Evolutionary conservation across 2,797 vertebrate genomes (phyloP).

Genomic region (Acanthurus lineatus): DNA sequence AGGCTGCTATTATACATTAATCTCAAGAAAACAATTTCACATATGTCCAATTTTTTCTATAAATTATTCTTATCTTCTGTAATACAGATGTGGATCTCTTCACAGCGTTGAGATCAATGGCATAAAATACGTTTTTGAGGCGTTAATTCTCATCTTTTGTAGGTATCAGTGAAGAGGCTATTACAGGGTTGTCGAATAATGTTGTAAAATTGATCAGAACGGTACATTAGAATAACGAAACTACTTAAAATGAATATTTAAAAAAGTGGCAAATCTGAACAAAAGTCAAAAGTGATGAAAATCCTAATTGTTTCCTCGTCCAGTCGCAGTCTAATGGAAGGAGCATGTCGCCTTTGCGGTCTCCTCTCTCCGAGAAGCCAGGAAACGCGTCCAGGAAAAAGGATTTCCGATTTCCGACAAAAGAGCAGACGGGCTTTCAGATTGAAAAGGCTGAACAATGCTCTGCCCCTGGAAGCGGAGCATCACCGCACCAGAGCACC

Average conservation of each 20-base stretch:
- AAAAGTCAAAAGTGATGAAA: slow-evolving; percentile 22
- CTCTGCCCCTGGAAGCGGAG: slow-evolving; percentile 50
- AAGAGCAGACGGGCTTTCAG: slow-evolving; percentile 89
- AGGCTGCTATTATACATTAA: not conserved
- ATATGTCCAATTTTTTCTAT: too few species aligned
- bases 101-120: not conserved
- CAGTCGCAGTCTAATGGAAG: slow-evolving; percentile 48
- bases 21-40: not conserved
- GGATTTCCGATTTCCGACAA: slow-evolving; percentile 99
- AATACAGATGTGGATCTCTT: not conserved
- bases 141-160: not conserved
- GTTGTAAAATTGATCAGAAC: not conserved
- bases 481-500: slow-evolving; percentile 39
- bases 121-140: not conserved
- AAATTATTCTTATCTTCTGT: too few species aligned
- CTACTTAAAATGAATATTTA: not conserved
- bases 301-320: slow-evolving; percentile 42
- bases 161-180: too few species aligned
- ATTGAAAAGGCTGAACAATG: slow-evolving; percentile 74
- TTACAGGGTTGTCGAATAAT: too few species aligned
- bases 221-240: not conserved
- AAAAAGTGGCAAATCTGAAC: not conserved
- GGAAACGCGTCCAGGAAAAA: slow-evolving; percentile 99
- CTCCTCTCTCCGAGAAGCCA: slow-evolving; percentile 85
- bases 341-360: slow-evolving; percentile 69